Base-by-base conservation (phyloP, 2,888 invertebrate genomes). In the Darwinula stevensoni region DNA sequence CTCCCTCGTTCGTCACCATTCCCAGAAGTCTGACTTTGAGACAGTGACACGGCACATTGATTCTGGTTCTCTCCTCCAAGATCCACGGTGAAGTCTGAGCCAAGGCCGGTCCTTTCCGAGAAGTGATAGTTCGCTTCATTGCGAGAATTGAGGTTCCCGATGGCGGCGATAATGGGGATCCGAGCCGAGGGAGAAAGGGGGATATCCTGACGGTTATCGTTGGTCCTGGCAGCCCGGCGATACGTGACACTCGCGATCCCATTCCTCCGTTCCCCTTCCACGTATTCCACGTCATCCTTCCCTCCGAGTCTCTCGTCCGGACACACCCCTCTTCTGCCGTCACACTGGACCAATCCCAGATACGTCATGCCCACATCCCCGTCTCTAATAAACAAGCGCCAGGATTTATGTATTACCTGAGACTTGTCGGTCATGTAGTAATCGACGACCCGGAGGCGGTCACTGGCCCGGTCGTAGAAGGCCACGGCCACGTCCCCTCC, bases 81-180 rank as follows among this genome's bases (percentile, higher is more conserved):
- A 22, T 22, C n/a, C 22, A 22, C 22, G 9, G 9, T 22, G 22
- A 22, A 9, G 22, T 22, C 22, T 9, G n/a, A 22, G 9, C n/a
- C n/a, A 22, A 6, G 6, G 22, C 22, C 22, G n/a, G 22, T 22
- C 22, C 22, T 22, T 9, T 6, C 6, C 9, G 9, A 9, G 22
- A n/a, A 22, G n/a, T 82, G 82, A 1, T 78, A 72, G 43, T 76
- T 76, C 4, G 80, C 76, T 47, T 82, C 78, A 41, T 65, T 65
- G 32, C 65, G 53, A 0, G 62, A 58, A 55, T 76, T 78, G 17
- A 84, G 56, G 0, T 71, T 69, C 1, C 84, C 82, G 41, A 82
- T 73, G 3, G 82, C 82, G 0, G 78, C 80, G 33, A 84, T 73
- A 3, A 82, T 68, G 2, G 67, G 60, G 31, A 75, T 63, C 38